phyloP scores from a whole-genome alignment of 2,797 vertebrate genomes.

The Synaphobranchus kaupii region DNA sequence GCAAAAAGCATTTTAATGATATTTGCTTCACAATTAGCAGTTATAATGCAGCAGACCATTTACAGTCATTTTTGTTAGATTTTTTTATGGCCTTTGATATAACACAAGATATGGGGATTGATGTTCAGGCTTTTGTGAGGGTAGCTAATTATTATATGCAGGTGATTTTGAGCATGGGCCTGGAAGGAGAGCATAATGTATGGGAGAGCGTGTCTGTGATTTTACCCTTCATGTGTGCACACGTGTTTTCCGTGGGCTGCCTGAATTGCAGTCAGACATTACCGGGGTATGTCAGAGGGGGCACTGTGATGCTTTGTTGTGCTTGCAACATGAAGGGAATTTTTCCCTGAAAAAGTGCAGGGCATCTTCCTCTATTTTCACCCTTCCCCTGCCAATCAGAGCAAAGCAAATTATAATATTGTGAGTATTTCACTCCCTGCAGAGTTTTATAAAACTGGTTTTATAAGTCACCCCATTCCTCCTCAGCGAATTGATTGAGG shows the following conservation, averaged over 20 bases:
- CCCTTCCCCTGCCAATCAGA: not conserved
- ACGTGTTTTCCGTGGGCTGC: not conserved
- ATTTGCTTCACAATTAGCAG: not conserved
- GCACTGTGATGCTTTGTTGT: not conserved
- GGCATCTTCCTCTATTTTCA: not conserved
- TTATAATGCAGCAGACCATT: not conserved
- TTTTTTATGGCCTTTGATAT: not conserved
- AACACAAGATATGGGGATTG: not conserved
- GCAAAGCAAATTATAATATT: not conserved
- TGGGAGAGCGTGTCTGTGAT: not conserved
- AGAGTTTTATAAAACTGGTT: not conserved
- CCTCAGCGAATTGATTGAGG: not conserved
- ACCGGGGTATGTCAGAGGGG: not conserved
- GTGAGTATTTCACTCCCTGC: not conserved
- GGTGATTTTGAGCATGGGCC: not conserved
- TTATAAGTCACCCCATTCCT: not conserved
- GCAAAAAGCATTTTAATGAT: not conserved
- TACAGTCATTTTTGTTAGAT: not conserved
- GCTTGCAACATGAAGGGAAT: not conserved
- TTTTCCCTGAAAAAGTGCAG: not conserved
- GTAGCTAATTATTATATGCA: not conserved
- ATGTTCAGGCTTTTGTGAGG: slow-evolving; percentile 3
- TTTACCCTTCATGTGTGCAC: not conserved
- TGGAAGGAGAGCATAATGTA: slow-evolving; percentile 6
- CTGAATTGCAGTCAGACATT: not conserved